These are phyloP conservation scores for Synergus laeviventris DNA, from an alignment of 2,888 invertebrate genomes.

Conservation along the genomic window DNA sequence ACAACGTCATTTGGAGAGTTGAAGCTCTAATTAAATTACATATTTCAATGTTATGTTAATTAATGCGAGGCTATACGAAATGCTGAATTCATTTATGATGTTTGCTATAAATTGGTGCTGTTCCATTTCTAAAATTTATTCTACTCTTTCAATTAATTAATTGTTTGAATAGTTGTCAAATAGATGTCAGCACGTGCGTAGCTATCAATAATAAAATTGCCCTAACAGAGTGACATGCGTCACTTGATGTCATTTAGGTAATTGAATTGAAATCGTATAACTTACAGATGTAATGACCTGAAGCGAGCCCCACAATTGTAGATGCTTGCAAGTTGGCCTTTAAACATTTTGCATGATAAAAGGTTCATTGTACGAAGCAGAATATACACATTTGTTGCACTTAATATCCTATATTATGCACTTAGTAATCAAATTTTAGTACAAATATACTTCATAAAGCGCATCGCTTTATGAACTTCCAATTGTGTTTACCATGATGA, in stretches of 20 bases:
- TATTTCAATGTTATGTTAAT: background rate
- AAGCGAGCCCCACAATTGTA: constrained; percentile 7
- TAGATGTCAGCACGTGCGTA: background rate
- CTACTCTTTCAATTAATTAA: background rate
- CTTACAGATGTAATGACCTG: constrained; percentile 28
- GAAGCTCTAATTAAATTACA: constrained; percentile 6
- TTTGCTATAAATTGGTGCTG: background rate
- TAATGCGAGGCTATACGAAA: background rate
- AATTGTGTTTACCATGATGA: no score
- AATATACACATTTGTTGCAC: background rate
- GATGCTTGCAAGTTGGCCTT: background rate
- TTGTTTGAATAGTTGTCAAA: background rate
- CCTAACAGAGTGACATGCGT: background rate
- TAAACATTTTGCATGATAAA: constrained; percentile 12
- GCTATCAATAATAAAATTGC: constrained; percentile 16
- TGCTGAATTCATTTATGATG: background rate
- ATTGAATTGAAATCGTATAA: constrained; percentile 20
- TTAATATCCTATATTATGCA: background rate
- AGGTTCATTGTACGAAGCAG: background rate
- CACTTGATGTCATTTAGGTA: constrained; percentile 23
- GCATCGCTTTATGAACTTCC: no score
- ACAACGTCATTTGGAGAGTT: background rate
- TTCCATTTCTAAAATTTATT: background rate
- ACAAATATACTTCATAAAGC: background rate
- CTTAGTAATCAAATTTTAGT: background rate